Percentiles rank a stretch among this genome's conserved stretches.
Conservation (phyloP, 2,888 invertebrate genomes). For the Epistrophella euchroma region DNA sequence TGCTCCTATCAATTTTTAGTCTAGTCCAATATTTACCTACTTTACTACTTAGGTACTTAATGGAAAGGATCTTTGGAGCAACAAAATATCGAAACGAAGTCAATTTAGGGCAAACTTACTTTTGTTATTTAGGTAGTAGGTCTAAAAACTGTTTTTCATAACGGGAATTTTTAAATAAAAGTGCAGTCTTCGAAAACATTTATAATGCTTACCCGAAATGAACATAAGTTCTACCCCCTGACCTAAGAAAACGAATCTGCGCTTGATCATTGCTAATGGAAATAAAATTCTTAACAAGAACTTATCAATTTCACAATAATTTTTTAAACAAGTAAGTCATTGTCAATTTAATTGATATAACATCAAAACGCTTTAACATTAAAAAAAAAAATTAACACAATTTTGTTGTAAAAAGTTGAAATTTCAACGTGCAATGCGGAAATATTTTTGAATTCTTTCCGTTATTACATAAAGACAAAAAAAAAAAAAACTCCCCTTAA, state of each 20-base stretch:
- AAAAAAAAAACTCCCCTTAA: neutral
- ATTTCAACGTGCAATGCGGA: constrained; percentile 58
- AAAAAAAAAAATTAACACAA: constrained; percentile 1
- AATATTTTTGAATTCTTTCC: constrained; percentile 42
- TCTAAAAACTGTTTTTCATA: too few species aligned
- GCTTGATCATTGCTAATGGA: neutral
- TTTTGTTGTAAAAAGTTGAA: constrained; percentile 27
- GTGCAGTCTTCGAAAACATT: too few species aligned
- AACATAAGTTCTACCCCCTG: neutral
- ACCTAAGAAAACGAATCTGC: neutral
- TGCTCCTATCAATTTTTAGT: too few species aligned
- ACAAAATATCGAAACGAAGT: too few species aligned
- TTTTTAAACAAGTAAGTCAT: neutral
- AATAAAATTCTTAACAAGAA: neutral
- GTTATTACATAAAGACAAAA: constrained; percentile 52
- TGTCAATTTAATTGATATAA: neutral
- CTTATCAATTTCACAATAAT: neutral
- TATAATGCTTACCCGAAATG: neutral
- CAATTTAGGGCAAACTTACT: too few species aligned
- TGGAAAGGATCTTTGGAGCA: too few species aligned
- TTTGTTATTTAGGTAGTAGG: too few species aligned
- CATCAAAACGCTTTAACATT: neutral
- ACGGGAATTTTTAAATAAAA: too few species aligned
- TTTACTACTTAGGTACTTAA: too few species aligned
- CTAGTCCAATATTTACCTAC: too few species aligned